These are phyloP conservation scores for Apis cerana DNA, from an alignment of 1,140 invertebrate species.

Conservation along the genomic window DNA sequence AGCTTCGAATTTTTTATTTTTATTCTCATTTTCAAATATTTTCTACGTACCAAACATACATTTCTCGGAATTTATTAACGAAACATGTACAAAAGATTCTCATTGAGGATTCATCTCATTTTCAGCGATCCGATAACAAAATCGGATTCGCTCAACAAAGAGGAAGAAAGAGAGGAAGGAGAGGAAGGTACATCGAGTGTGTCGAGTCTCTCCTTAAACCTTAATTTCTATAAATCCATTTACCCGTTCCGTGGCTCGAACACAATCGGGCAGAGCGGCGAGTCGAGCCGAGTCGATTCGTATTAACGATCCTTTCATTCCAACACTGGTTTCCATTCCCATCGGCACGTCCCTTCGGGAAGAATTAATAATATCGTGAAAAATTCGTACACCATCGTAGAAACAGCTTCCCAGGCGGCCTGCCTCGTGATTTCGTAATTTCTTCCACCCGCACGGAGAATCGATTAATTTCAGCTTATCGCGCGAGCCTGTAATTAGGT, in stretches of 20 bases:
- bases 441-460: too few relatives aligned
- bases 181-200: constrained; percentile 2
- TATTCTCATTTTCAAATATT: too few relatives aligned
- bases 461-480: constrained; percentile 25
- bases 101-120: too few relatives aligned
- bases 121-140: too few relatives aligned
- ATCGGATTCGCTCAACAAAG: too few relatives aligned
- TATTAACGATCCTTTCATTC: constrained; percentile 67
- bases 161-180: too few relatives aligned
- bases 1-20: too few relatives aligned
- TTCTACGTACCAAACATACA: too few relatives aligned
- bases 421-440: constrained; percentile 16
- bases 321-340: constrained; percentile 14
- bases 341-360: constrained; percentile 32
- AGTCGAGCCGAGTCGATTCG: constrained; percentile 56
- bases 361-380: constrained; percentile 51
- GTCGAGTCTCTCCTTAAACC: constrained; percentile 54
- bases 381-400: constrained; percentile 21
- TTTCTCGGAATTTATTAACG: too few relatives aligned
- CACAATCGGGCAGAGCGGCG: constrained; percentile 68
- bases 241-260: constrained; percentile 55
- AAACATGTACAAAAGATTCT: too few relatives aligned
- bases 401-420: constrained; percentile 11
- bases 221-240: constrained; percentile 67
- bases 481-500: neutral